Percentiles rank a stretch among this genome's conserved stretches.
These are phyloP conservation scores for Cyprinodon diabolis DNA, from an alignment of 2,797 vertebrate genomes.

Conservation along the genomic window DNA sequence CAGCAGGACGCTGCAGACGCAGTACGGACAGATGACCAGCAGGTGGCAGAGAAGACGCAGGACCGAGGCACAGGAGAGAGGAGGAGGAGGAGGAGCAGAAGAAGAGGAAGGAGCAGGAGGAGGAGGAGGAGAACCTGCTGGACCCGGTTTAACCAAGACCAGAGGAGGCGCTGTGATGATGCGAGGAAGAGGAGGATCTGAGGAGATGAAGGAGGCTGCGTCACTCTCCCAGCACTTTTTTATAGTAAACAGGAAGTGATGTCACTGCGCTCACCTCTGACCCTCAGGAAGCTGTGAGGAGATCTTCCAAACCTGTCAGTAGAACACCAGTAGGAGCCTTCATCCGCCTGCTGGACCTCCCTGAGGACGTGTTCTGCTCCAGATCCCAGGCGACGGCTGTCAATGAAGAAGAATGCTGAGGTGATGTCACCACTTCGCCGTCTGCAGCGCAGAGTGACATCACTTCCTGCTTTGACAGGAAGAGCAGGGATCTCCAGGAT, in stretches of 20 bases:
- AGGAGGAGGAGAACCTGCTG: not conserved
- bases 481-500: conserved; percentile 29
- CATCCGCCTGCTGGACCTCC: not conserved
- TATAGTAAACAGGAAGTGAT: conserved; percentile 13
- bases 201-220: not conserved
- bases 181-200: not conserved
- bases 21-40: conserved; percentile 25
- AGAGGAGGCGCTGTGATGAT: not conserved
- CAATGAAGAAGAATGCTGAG: not conserved
- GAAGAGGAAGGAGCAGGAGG: accelerated
- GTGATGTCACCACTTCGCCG: not conserved
- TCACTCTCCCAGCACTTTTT: not conserved
- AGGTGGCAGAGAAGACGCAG: not conserved
- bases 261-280: conserved; percentile 19
- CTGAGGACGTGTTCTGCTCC: not conserved
- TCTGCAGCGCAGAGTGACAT: conserved; percentile 20
- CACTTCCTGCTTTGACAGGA: conserved; percentile 32
- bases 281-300: conserved; percentile 12
- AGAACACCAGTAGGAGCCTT: conserved; percentile 8
- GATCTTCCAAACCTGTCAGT: not conserved
- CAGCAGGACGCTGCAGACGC: conserved; percentile 19
- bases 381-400: not conserved
- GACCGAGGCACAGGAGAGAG: not conserved
- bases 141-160: not conserved
- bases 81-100: not conserved